Base-by-base conservation (phyloP, 2,888 invertebrate species). In the Athalia cordata region DNA sequence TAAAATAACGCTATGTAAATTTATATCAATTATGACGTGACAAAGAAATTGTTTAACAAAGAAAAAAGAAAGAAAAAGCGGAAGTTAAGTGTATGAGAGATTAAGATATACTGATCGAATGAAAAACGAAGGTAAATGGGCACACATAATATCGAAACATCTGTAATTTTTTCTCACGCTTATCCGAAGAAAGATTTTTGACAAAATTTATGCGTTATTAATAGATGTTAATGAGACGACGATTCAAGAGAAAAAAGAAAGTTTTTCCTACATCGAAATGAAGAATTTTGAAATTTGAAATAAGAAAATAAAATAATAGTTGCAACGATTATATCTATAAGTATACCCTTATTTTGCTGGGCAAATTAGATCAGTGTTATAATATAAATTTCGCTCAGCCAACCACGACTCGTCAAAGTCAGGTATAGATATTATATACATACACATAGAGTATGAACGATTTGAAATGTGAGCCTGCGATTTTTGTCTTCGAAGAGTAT, bases 101-200 rank as follows among this genome's bases (percentile, higher is more conserved):
- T 29, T 29, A 29, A n/a, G 59, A 72, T 78, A 80, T 62, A 61
- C 52, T 78, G 81, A n/a, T n/a, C 77, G 68, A 29, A 62, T 29
- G 29, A 4, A 7, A 15, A 7, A 61, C 7, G 13, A 8, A 65
- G 4, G 43, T 29, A 65, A 8, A 66, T 9, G 7, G 0, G n/a
- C 3, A 50, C 2, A 66, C 5, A 66, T 7, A 50, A 78, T 67
- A 80, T 76, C 81, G 68, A 78, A 76, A 78, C 80, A 81, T 81
- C 80, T 76, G 82, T 85, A 85, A 86, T 86, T 87, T 84, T 87
- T 85, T 88, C 86, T 86, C 87, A 89, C 87, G 85, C 88, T 87
- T 88, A 87, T 84, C 88, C 86, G 88, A 89, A 89, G 87, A 89
- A 84, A 87, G 84, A 83, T 29, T 29, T 29, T 29, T 29, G 29